Percentiles rank a stretch among this genome's conserved stretches.
Evolutionary conservation across 2,888 invertebrate genomes (phyloP).

Genomic region (Gryllus longicercus): DNA sequence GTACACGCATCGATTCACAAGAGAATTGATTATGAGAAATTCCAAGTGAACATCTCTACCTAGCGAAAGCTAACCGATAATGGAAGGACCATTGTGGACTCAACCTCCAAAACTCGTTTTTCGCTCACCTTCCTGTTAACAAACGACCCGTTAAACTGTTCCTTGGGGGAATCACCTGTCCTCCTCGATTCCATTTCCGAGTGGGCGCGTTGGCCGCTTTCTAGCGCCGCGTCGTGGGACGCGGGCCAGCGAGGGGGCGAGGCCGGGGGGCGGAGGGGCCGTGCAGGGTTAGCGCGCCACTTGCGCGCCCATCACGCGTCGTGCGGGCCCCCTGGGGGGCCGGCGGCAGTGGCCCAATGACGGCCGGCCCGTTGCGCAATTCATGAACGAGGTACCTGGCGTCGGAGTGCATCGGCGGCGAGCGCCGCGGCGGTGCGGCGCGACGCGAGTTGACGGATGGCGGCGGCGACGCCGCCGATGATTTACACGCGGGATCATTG

Average conservation of each 20-base stretch:
- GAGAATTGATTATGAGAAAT: no score
- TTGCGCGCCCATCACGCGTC: conserved; percentile 17
- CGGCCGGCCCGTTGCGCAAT: not conserved
- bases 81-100: not conserved
- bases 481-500: conserved; percentile 17
- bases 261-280: not conserved
- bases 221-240: not conserved
- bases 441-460: conserved; percentile 4
- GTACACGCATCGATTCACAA: no score
- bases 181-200: not conserved
- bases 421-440: not conserved
- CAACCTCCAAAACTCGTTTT: not conserved
- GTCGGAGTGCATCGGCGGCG: conserved; percentile 7
- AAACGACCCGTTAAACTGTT: not conserved
- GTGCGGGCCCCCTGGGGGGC: not conserved
- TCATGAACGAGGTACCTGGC: conserved; percentile 8
- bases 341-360: not conserved
- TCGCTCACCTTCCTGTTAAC: not conserved
- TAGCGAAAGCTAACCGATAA: not conserved
- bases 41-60: no score
- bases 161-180: conserved; percentile 17
- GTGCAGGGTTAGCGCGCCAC: not conserved
- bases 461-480: conserved; percentile 10
- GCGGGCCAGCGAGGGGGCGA: not conserved
- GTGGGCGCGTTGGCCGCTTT: not conserved